Evolutionary conservation across 2,888 invertebrate genomes (phyloP).

Genomic region (Diarsia brunnea): DNA sequence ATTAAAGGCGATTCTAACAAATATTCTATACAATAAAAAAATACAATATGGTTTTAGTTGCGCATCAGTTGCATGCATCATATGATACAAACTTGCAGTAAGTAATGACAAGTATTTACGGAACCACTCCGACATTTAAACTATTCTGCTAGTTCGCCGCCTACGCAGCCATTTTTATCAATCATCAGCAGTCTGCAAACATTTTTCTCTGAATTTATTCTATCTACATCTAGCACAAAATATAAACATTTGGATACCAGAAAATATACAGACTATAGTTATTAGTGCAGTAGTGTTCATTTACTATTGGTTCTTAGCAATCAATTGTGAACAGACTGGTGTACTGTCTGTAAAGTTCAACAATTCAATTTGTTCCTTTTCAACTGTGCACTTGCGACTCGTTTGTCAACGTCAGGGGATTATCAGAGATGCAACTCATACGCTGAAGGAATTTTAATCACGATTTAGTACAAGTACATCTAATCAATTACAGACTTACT

Average conservation of each 20-base stretch:
- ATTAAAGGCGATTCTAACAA: too few relatives aligned
- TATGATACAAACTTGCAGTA: constrained; percentile 16
- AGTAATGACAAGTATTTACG: constrained; percentile 22
- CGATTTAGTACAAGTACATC: constrained; percentile 55
- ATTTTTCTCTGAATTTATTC: constrained; percentile 30
- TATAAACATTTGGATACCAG: constrained; percentile 26
- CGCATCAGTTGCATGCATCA: constrained; percentile 4
- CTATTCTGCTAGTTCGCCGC: constrained; percentile 7
- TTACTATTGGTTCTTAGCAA: constrained; percentile 24
- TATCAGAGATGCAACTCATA: constrained; percentile 58
- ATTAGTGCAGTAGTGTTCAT: constrained; percentile 22
- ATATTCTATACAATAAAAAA: background rate
- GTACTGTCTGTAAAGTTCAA: constrained; percentile 42
- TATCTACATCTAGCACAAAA: background rate
- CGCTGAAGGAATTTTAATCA: constrained; percentile 60
- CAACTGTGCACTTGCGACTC: constrained; percentile 45
- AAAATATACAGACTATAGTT: constrained; percentile 20
- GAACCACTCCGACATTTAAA: constrained; percentile 8
- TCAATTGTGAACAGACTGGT: constrained; percentile 33
- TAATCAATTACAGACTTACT: constrained; percentile 39
- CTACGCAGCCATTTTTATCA: constrained; percentile 47
- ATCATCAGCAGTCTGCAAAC: constrained; percentile 25
- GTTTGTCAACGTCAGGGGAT: constrained; percentile 67
- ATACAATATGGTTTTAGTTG: background rate
- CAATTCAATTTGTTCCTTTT: constrained; percentile 42